Percentiles rank a stretch among this genome's conserved stretches.
Conservation (phyloP, 2,797 vertebrate genomes). For the Myotis findleyi region DNA sequence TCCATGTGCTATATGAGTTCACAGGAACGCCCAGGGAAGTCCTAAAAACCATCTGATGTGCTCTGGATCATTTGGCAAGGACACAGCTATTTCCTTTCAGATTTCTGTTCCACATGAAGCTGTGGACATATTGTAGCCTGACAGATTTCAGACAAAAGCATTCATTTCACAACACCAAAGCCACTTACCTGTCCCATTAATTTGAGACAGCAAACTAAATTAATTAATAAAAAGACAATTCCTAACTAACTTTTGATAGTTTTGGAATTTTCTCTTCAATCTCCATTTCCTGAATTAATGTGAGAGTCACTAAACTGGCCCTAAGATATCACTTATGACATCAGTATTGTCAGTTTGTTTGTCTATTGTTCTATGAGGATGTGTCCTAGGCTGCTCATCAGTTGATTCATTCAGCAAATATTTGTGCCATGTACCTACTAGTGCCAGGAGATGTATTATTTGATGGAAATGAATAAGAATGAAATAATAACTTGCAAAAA, state of each 20-base stretch:
- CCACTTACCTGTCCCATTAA: background rate
- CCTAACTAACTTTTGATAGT: background rate
- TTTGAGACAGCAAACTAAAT: background rate
- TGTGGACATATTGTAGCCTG: background rate
- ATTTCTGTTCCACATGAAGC: background rate
- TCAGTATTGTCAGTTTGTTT: background rate
- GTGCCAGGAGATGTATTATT: background rate
- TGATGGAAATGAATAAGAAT: background rate
- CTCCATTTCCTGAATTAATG: background rate
- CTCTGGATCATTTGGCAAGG: background rate
- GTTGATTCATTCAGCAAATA: background rate
- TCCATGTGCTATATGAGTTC: background rate
- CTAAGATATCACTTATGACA: background rate
- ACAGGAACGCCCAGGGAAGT: background rate
- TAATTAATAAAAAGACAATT: conserved; percentile 30
- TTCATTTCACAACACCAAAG: background rate
- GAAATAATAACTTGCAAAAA: conserved; percentile 1
- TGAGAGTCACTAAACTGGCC: background rate
- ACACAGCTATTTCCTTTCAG: background rate
- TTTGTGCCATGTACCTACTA: background rate
- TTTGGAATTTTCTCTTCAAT: background rate
- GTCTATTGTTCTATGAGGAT: conserved; percentile 21
- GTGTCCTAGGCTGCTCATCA: background rate
- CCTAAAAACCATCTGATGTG: background rate
- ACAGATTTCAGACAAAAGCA: background rate